Percentiles rank a stretch among this genome's conserved stretches.
Conservation (phyloP, 35 echinoderm and acorn worm species). For the Lytechinus variegatus region DNA sequence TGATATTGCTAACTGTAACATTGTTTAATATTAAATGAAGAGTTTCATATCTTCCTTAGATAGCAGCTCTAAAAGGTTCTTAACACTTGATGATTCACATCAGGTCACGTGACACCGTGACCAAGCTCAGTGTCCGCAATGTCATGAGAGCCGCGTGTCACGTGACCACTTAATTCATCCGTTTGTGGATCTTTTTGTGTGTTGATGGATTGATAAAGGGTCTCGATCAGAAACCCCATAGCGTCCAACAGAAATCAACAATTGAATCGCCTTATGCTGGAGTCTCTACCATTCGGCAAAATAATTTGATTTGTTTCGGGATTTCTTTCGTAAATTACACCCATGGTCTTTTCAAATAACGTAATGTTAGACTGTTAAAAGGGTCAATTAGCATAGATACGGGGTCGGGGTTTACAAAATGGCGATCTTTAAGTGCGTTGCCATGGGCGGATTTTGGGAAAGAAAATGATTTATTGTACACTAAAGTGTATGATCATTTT, state of each 20-base stretch:
- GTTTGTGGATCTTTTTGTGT: conserved; percentile 34
- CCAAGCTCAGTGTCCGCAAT: not conserved
- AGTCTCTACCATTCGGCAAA: not conserved
- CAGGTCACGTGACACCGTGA: not conserved
- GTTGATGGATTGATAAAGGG: conserved; percentile 21
- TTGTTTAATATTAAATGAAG: not conserved
- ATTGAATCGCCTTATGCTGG: not conserved
- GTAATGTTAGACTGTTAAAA: conserved; percentile 21
- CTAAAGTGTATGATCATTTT: not conserved
- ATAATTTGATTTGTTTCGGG: conserved; percentile 39
- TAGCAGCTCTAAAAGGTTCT: not conserved
- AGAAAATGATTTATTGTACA: not conserved
- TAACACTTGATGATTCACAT: not conserved
- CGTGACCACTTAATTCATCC: conserved; percentile 4
- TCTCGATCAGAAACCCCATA: not conserved
- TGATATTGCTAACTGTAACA: no score
- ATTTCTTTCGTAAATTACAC: conserved; percentile 22
- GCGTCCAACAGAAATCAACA: conserved; percentile 13
- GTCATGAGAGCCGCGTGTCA: not conserved
- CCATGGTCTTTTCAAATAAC: conserved; percentile 37
- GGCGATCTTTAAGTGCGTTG: not conserved
- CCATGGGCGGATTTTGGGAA: not conserved
- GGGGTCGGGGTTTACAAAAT: not conserved
- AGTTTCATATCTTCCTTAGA: not conserved
- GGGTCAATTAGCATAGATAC: conserved; percentile 42